Evolutionary conservation across 1,140 invertebrate genomes (phyloP).

Genomic region (Uloborus diversus): DNA sequence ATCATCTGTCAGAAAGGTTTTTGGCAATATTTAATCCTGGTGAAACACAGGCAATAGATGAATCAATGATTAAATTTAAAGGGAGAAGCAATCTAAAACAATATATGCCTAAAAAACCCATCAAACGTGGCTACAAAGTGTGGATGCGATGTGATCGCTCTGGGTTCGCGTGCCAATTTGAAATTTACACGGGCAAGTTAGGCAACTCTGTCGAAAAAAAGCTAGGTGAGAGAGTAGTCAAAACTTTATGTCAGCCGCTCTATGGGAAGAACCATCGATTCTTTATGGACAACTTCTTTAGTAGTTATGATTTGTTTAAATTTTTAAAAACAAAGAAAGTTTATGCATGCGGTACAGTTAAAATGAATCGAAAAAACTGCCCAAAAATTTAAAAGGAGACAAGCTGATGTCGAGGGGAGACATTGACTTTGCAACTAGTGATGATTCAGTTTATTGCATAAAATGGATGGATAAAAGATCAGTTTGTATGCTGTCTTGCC

Average conservation of each 20-base stretch:
- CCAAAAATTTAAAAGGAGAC: not conserved
- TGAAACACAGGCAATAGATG: not conserved
- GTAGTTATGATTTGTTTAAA: not conserved
- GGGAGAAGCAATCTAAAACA: not conserved
- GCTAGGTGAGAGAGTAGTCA: not conserved
- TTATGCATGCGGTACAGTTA: not conserved
- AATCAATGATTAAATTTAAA: slow-evolving; percentile 3
- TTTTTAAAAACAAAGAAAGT: not conserved
- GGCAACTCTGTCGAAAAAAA: too few species aligned
- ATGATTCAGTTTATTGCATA: not conserved
- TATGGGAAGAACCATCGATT: not conserved
- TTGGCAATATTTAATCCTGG: not conserved
- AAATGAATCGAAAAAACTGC: not conserved
- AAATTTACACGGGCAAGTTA: not conserved
- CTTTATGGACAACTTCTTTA: slow-evolving; percentile 1
- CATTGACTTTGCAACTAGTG: not conserved
- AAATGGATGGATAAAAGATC: not conserved
- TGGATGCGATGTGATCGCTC: not conserved
- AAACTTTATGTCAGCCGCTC: not conserved
- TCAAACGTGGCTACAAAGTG: not conserved
- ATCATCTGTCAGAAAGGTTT: not conserved
- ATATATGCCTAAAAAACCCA: slow-evolving; percentile 3
- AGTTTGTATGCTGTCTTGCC: not conserved
- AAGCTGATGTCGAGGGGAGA: not conserved
- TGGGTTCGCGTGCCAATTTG: not conserved